Evolutionary conservation across 2,113 vertebrate genomes (phyloP).

Genomic region (Lipotes vexillifer): DNA sequence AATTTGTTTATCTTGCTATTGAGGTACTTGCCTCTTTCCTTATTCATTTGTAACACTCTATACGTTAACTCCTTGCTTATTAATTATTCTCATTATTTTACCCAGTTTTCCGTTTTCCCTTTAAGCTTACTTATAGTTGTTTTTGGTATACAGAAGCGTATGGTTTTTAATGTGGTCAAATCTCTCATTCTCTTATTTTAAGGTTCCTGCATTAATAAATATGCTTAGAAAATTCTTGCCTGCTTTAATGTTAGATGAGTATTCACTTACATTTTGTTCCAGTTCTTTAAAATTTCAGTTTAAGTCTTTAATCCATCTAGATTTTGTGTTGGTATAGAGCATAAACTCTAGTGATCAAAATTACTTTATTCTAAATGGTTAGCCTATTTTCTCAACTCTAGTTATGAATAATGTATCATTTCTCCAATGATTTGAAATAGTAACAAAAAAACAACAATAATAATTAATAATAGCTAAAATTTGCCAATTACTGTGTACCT

Average conservation of each 20-base stretch:
- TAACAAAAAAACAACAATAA: background rate
- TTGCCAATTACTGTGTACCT: background rate
- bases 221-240: background rate
- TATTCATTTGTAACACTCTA: background rate
- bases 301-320: background rate
- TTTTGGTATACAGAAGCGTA: background rate
- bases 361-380: background rate
- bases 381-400: background rate
- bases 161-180: background rate
- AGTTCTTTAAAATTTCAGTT: background rate
- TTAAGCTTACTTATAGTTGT: background rate
- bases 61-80: background rate
- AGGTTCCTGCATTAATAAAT: background rate
- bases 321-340: background rate
- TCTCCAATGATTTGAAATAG: background rate
- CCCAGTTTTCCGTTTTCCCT: background rate
- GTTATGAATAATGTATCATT: background rate
- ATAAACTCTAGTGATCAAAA: background rate
- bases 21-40: background rate
- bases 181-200: background rate
- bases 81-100: background rate
- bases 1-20: background rate
- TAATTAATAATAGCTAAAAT: background rate
- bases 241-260: background rate
- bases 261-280: background rate